These are phyloP conservation scores for Myotis myotis DNA, from an alignment of 2,797 vertebrate genomes.

Conservation along the genomic window DNA sequence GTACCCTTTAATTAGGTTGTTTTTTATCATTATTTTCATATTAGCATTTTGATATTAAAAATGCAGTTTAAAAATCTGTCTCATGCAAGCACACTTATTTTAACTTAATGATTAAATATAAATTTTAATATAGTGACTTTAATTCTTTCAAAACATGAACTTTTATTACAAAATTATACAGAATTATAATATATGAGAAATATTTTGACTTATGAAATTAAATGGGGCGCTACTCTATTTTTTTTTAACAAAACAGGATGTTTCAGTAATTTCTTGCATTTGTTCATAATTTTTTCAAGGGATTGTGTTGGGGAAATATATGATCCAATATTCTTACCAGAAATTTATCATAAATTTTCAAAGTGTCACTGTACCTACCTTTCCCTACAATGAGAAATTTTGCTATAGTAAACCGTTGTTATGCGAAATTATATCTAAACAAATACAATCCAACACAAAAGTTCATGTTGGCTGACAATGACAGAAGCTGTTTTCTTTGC, in stretches of 20 bases:
- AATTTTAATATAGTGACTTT: background rate
- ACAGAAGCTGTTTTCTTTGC: background rate
- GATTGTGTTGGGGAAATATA: background rate
- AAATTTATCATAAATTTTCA: slow-evolving; percentile 26
- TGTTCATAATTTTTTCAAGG: background rate
- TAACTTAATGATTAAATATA: background rate
- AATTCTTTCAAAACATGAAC: background rate
- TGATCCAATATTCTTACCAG: background rate
- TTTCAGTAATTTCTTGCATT: background rate
- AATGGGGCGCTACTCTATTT: background rate
- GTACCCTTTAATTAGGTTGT: background rate
- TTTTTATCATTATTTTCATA: background rate
- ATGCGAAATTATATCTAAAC: background rate
- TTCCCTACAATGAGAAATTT: background rate
- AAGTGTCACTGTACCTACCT: background rate
- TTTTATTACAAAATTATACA: background rate
- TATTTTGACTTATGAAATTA: background rate
- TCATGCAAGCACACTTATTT: background rate
- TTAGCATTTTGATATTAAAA: slow-evolving; percentile 22
- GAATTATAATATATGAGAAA: background rate
- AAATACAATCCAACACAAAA: background rate
- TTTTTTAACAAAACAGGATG: background rate
- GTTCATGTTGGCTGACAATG: background rate
- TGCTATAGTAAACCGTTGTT: background rate
- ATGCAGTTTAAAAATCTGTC: background rate